A percentile compares a stretch with the other conserved stretches of the same genome.
Conservation (phyloP, 2,797 vertebrate genomes). For the Sebastes matsubarae region DNA sequence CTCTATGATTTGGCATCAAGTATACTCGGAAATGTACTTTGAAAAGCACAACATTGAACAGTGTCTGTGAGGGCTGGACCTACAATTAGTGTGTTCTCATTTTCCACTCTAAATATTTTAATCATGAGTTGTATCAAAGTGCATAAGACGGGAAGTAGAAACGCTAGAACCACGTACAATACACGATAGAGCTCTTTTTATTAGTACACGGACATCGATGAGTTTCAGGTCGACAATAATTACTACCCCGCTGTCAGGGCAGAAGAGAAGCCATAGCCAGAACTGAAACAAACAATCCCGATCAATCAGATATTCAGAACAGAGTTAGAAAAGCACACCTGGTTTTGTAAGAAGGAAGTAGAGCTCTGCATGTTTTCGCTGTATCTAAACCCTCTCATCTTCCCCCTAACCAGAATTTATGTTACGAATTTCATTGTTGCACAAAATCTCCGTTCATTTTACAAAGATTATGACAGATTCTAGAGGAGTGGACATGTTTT, state of each 20-base stretch:
- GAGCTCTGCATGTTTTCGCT: slow-evolving; percentile 31
- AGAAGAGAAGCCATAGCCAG: slow-evolving; percentile 65
- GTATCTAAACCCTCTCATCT: not conserved
- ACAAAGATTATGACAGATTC: not conserved
- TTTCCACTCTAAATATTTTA: not conserved
- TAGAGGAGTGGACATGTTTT: not conserved
- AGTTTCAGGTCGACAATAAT: slow-evolving; percentile 13
- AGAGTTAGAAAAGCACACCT: slow-evolving; percentile 81
- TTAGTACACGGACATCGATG: not conserved
- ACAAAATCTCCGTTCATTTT: slow-evolving; percentile 29
- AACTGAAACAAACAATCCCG: not conserved
- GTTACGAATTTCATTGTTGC: slow-evolving; percentile 11
- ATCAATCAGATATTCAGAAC: slow-evolving; percentile 54
- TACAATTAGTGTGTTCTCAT: slow-evolving; percentile 21
- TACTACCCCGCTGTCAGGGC: slow-evolving; percentile 12
- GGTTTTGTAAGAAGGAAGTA: slow-evolving; percentile 50
- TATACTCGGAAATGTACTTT: not conserved
- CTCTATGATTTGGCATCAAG: slow-evolving; percentile 7
- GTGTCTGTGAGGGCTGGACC: slow-evolving; percentile 48
- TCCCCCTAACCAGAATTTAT: not conserved
- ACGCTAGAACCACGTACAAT: not conserved
- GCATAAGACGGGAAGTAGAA: not conserved
- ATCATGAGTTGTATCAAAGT: not conserved
- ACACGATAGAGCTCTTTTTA: not conserved
- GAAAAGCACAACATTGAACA: slow-evolving; percentile 75